Conservation (phyloP, 35 echinoderm and acorn worm genomes). For the Anneissia japonica region DNA sequence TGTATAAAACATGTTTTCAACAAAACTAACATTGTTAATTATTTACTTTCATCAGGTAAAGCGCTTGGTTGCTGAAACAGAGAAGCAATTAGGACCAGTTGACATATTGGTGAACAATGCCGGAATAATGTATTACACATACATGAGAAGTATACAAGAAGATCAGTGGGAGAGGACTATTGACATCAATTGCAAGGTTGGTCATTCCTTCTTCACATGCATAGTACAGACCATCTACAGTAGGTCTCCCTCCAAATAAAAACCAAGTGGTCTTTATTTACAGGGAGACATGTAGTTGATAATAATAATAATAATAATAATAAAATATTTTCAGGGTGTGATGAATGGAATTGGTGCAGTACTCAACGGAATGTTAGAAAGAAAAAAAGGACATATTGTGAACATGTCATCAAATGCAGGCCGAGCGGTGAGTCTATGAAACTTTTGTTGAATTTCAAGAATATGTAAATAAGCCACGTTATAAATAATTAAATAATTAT, state of each 20-base stretch:
- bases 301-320: too few species aligned
- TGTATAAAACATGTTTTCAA: too few species aligned
- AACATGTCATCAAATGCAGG: constrained; percentile 76
- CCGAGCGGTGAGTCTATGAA: constrained; percentile 39
- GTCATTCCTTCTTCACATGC: too few species aligned
- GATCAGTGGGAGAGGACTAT: constrained; percentile 71
- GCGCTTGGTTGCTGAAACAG: constrained; percentile 47
- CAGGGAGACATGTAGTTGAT: too few species aligned
- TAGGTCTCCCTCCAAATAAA: too few species aligned
- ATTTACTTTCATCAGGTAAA: constrained; percentile 40
- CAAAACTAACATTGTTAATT: too few species aligned
- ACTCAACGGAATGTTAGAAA: constrained; percentile 53
- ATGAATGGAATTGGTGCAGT: constrained; percentile 80
- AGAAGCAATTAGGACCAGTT: constrained; percentile 51
- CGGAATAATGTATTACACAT: constrained; percentile 37
- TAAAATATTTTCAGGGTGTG: constrained; percentile 34
- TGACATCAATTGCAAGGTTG: constrained; percentile 75
- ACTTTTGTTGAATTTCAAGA: too few species aligned
- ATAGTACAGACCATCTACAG: too few species aligned
- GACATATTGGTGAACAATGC: constrained; percentile 70
- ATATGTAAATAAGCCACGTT: too few species aligned
- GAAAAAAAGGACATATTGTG: constrained; percentile 62
- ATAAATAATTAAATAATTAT: too few species aligned
- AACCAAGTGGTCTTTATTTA: too few species aligned
- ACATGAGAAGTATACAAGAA: constrained; percentile 62